These are phyloP conservation scores for Caenorhabditis imperialis DNA, from an alignment of 2,888 invertebrate genomes.

Conservation along the genomic window DNA sequence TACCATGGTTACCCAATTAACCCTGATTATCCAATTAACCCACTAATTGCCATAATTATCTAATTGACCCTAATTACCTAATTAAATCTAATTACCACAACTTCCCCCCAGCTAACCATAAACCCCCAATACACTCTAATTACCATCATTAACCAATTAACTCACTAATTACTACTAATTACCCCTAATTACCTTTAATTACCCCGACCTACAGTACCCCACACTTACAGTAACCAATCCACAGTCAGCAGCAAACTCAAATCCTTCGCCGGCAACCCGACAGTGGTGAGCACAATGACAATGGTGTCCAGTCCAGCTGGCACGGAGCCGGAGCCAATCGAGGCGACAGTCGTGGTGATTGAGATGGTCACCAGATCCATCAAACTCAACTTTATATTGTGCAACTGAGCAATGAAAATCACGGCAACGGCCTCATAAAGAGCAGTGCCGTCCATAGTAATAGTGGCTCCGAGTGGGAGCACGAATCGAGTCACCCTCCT, in stretches of 20 bases:
- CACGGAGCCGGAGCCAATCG: constrained; percentile 84
- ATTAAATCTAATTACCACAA: no score
- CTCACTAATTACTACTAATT: no score
- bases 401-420: constrained; percentile 94
- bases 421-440: constrained; percentile 98
- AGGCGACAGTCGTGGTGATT: constrained; percentile 84
- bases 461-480: constrained; percentile 96
- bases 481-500: constrained; percentile 89
- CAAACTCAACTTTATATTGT: constrained; percentile 87
- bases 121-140: no score
- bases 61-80: no score
- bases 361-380: constrained; percentile 88
- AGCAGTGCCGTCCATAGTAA: constrained; percentile 83
- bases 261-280: constrained; percentile 83
- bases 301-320: constrained; percentile 85
- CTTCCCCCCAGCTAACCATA: no score
- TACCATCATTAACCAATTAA: no score
- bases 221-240: constrained; percentile 84
- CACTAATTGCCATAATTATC: no score
- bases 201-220: no score
- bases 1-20: no score
- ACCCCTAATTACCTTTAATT: no score
- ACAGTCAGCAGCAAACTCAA: constrained; percentile 83
- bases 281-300: constrained; percentile 83
- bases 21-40: no score